Percentiles rank a stretch among this genome's conserved stretches.
phyloP scores from a whole-genome alignment of 2,797 vertebrate species.

The Chiropotes sagulatus region DNA sequence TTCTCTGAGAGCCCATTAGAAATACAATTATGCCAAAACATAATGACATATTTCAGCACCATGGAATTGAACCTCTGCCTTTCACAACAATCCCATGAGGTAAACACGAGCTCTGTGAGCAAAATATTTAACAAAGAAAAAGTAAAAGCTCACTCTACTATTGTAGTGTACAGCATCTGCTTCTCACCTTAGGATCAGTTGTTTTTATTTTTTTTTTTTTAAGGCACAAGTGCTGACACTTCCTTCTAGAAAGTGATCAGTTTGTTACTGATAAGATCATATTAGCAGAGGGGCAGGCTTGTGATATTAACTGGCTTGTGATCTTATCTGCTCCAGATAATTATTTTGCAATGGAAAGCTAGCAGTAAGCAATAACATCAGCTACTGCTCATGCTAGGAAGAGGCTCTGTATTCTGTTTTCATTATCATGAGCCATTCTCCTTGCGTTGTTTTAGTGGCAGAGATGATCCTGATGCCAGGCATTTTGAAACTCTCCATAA shows the following conservation, averaged over 20 bases:
- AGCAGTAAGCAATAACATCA: constrained; percentile 62
- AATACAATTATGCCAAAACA: constrained; percentile 68
- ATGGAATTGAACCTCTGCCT: constrained; percentile 61
- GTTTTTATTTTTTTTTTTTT: neutral
- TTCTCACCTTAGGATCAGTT: constrained; percentile 15
- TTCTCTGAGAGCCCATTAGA: constrained; percentile 71
- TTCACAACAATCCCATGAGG: constrained; percentile 39
- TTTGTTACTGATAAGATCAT: constrained; percentile 81
- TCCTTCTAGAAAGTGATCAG: constrained; percentile 74
- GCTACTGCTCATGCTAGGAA: neutral
- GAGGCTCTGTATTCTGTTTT: neutral
- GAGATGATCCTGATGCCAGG: neutral
- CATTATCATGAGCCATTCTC: neutral
- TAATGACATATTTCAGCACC: constrained; percentile 49
- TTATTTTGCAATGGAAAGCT: constrained; percentile 57
- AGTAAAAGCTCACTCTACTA: constrained; percentile 25
- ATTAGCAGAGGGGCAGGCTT: constrained; percentile 65
- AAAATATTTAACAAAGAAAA: constrained; percentile 58
- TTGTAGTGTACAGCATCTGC: neutral
- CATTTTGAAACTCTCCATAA: neutral
- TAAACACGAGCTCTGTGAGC: constrained; percentile 43
- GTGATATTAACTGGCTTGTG: constrained; percentile 67
- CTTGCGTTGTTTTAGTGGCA: neutral
- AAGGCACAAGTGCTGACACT: constrained; percentile 33
- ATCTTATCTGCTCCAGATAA: constrained; percentile 70